These are phyloP conservation scores for Diacarnus erythraeanus DNA, from an alignment of 37 sponge, comb jelly and placozoan genomes.

Conservation along the genomic window DNA sequence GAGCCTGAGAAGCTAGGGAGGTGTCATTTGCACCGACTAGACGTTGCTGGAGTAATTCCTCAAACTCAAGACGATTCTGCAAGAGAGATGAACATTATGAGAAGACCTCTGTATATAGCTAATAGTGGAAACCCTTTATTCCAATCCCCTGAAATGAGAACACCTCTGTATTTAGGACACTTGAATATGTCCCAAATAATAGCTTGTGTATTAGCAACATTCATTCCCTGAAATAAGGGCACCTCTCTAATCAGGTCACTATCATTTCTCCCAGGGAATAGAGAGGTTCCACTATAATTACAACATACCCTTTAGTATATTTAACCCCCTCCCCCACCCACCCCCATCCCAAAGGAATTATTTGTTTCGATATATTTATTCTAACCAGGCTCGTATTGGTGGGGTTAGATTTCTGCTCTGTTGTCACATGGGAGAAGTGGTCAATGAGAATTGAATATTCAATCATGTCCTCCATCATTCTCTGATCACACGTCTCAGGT, in stretches of 20 bases:
- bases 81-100: too few relatives aligned
- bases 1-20: background rate
- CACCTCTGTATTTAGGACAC: too few relatives aligned
- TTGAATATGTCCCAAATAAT: too few relatives aligned
- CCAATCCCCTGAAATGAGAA: too few relatives aligned
- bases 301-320: too few relatives aligned
- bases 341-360: background rate
- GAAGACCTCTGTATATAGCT: too few relatives aligned
- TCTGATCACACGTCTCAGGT: slow-evolving; percentile 10
- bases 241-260: too few relatives aligned
- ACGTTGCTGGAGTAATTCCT: background rate
- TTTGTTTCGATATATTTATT: too few relatives aligned
- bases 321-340: slow-evolving; percentile 6
- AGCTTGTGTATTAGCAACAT: background rate
- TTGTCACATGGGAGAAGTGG: slow-evolving; percentile 31
- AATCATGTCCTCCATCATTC: slow-evolving; percentile 10
- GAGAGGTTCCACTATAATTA: too few relatives aligned
- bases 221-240: background rate
- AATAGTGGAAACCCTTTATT: too few relatives aligned
- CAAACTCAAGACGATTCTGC: slow-evolving; percentile 1
- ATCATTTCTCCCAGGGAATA: too few relatives aligned
- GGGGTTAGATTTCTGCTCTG: background rate
- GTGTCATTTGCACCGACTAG: background rate
- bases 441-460: slow-evolving; percentile 42
- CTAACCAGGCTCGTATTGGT: slow-evolving; percentile 27